A percentile compares a stretch with the other conserved stretches of the same genome.
Conservation (phyloP, 2,797 vertebrate genomes). For the Crenuchus spilurus region DNA sequence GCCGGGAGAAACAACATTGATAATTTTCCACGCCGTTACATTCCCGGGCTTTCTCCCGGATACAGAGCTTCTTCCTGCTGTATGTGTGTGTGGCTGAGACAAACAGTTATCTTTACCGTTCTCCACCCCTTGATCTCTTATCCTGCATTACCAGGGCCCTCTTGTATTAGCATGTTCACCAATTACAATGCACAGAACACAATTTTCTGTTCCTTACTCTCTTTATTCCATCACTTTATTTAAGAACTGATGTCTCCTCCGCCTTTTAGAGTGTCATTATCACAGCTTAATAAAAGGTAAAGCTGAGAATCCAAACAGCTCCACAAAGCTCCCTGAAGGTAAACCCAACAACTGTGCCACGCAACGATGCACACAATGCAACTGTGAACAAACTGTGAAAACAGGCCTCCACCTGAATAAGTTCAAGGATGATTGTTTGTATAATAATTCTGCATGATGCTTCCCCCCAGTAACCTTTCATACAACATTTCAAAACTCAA, state of each 20-base stretch:
- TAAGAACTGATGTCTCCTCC: not conserved
- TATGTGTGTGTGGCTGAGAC: conserved; percentile 57
- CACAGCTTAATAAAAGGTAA: not conserved
- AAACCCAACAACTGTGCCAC: not conserved
- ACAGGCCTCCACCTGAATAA: too few species aligned
- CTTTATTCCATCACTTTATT: conserved; percentile 3
- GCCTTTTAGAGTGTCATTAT: not conserved
- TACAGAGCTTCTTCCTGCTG: conserved; percentile 50
- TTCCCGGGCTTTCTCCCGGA: conserved; percentile 58
- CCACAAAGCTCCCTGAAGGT: not conserved
- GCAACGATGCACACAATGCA: too few species aligned
- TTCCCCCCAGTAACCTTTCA: too few species aligned
- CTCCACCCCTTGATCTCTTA: conserved; percentile 51
- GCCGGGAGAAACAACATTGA: conserved; percentile 45
- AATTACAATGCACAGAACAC: conserved; percentile 50
- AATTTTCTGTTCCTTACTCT: not conserved
- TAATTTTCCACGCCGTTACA: conserved; percentile 70
- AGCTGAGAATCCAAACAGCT: not conserved
- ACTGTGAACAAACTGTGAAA: too few species aligned
- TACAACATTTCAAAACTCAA: too few species aligned
- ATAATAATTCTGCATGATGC: too few species aligned
- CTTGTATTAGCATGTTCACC: conserved; percentile 46
- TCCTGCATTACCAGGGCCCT: conserved; percentile 35
- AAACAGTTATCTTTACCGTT: conserved; percentile 67
- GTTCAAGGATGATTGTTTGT: not conserved